These are phyloP conservation scores for Neria commutata DNA, from an alignment of 2,888 invertebrate genomes.

Conservation along the genomic window DNA sequence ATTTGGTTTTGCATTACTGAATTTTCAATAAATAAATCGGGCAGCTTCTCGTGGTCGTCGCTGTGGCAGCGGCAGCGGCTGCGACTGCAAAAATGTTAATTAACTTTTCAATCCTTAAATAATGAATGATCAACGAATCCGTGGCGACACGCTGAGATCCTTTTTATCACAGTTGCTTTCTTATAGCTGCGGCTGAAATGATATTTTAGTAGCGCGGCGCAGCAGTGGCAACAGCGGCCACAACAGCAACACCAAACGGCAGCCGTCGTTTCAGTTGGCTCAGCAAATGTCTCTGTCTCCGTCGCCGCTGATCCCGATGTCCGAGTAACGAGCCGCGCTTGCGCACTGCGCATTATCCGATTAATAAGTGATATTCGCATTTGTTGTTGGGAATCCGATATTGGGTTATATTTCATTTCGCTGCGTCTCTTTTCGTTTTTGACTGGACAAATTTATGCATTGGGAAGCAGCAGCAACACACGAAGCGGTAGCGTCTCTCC, in stretches of 20 bases:
- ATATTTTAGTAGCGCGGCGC: slow-evolving; percentile 19
- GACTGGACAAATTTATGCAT: slow-evolving; percentile 52
- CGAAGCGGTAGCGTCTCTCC: not conserved
- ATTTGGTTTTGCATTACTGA: slow-evolving; percentile 1
- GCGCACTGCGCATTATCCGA: slow-evolving; percentile 26
- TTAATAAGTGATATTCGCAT: slow-evolving; percentile 28
- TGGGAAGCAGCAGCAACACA: not conserved
- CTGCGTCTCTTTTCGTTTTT: slow-evolving; percentile 34
- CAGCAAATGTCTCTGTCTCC: slow-evolving; percentile 20
- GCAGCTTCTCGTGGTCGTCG: not conserved
- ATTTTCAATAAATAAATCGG: slow-evolving; percentile 2
- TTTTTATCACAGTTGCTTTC: slow-evolving; percentile 56
- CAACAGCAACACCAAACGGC: no score
- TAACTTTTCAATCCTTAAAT: slow-evolving; percentile 63
- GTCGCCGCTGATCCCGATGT: slow-evolving; percentile 8
- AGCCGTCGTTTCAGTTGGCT: slow-evolving; percentile 12
- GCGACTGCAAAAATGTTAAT: slow-evolving; percentile 61
- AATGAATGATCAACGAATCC: slow-evolving; percentile 62
- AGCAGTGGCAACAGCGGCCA: slow-evolving; percentile 16
- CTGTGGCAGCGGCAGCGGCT: slow-evolving; percentile 28
- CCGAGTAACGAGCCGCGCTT: slow-evolving; percentile 17
- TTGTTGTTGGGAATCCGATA: slow-evolving; percentile 39
- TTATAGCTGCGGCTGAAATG: slow-evolving; percentile 1
- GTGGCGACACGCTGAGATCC: slow-evolving; percentile 60
- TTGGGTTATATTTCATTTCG: slow-evolving; percentile 51